Evolutionary conservation across 1,140 invertebrate species (phyloP), one percentile per base, ranked within the genome.

Genomic region (Mylabris phalerata): DNA sequence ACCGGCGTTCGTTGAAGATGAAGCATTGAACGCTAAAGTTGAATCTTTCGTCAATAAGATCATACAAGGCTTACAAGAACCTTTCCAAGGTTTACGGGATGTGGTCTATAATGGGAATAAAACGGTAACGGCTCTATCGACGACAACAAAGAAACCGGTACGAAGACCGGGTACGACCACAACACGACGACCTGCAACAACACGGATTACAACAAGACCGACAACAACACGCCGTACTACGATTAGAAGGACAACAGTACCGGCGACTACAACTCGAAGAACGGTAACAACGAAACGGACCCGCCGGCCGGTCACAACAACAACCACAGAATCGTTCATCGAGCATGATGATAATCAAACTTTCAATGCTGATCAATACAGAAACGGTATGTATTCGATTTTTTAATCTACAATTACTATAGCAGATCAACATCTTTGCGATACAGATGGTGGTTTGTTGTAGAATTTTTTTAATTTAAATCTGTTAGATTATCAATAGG

Each of bases 31-130:
- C 57, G 82, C 87, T 7, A 91, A 90, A 75, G 85, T 92, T 63
- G 87, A 89, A 63, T 78, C 83, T 0, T 87, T 92, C 67, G 89
- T 92, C 0, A 84, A 87, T 65, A 89, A 90, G 70, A 87, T 91
- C 11, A 87, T 91, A 6, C 82, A 88, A 59, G 89, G 87, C 13
- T 74, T 92, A 2, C 86, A 90, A 73, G 87, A 83, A 10, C 89
- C 89, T 24, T 91, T 92, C 67, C 82, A 89, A 60, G 86, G 87
- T 49, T 68, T 91, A 9, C 86, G 88, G 60, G 87, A 90, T 60
- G 83, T 91, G 43, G 84, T 91, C 4, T 69, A 71, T 32, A 68
- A 65, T 43, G 69, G 60, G 9, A 78, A 75, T 50, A 72, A 70
- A 24, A 76, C 71, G 26, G 55, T 63, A 62, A 40, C 65, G 50